These are phyloP conservation scores for Hirundo rustica DNA, from an alignment of 2,797 vertebrate genomes.

Conservation along the genomic window DNA sequence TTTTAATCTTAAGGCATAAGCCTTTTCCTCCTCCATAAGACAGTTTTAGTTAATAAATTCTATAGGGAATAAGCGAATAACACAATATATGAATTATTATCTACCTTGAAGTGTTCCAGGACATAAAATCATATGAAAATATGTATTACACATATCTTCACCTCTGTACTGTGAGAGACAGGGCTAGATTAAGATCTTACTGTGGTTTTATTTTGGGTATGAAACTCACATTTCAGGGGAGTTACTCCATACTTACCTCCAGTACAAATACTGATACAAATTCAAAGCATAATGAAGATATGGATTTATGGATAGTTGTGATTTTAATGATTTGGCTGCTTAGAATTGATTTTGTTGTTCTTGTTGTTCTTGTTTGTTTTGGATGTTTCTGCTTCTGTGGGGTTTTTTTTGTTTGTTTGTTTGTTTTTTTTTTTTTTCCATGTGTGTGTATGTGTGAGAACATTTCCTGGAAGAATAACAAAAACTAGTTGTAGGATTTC, in stretches of 20 bases:
- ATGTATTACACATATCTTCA: not conserved
- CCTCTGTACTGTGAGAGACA: not conserved
- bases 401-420: not conserved
- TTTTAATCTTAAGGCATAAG: not conserved
- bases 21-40: not conserved
- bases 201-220: not conserved
- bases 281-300: not conserved
- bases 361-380: not conserved
- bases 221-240: not conserved
- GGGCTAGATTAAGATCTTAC: not conserved
- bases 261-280: not conserved
- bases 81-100: not conserved
- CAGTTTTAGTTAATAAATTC: not conserved
- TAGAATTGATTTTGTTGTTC: not conserved
- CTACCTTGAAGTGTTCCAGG: not conserved
- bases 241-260: not conserved
- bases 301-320: not conserved
- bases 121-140: not conserved
- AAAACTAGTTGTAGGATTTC: constrained; percentile 38
- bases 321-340: not conserved
- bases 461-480: constrained; percentile 10
- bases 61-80: not conserved
- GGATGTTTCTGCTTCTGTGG: not conserved
- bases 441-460: not conserved
- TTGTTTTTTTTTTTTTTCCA: not conserved